Base-by-base conservation (phyloP, 2,797 vertebrate species). In the Propithecus deckenii region DNA sequence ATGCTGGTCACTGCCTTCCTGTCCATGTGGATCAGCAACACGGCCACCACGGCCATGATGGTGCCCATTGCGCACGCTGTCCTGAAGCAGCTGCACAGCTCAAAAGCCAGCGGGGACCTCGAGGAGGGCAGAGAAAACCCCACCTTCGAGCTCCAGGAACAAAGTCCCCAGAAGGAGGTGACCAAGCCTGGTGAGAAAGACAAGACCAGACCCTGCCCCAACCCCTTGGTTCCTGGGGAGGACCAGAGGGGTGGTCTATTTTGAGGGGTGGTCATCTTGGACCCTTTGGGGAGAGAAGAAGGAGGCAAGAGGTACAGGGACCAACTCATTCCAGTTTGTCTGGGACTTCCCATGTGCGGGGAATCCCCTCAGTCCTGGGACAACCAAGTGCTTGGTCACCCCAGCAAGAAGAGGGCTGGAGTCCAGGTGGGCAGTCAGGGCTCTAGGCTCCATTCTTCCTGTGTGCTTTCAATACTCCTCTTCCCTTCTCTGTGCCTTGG, bases 11-110 rank as follows among this genome's bases (percentile, higher is more conserved):
- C 99, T 0, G 98, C 99, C 57, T 99, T 99, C 98, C 98, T 99
- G 92, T 99, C 99, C 5, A 99, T 99, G 99, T 99, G 99, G 99
- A 99, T 99, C 98, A 99, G 99, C 98, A 99, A 99, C 98, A 99
- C 99, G 0, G 99, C 99, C 98, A 99, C 99, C 81, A 99, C 99
- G 0, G 99, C 99, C 98, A 99, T 99, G 99, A 99, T 99, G 99
- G 90, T 99, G 79, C 99, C 99, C 91, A 99, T 99, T 0, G 98
- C 99, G 0, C 98, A 99, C 0, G 99, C 99, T 0, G 99, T 99
- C 63, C 98, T 99, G 97, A 95, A 99, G 10, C 99, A 99, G 98
- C 98, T 99, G 83, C 97, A 98, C 57, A 32, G 0, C 1, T 0
- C 46, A 1, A 0, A 0, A 2, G n/a, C 0, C 1, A 38, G 38